Conservation (phyloP, 2,888 invertebrate genomes). For the Abrostola triplasia region DNA sequence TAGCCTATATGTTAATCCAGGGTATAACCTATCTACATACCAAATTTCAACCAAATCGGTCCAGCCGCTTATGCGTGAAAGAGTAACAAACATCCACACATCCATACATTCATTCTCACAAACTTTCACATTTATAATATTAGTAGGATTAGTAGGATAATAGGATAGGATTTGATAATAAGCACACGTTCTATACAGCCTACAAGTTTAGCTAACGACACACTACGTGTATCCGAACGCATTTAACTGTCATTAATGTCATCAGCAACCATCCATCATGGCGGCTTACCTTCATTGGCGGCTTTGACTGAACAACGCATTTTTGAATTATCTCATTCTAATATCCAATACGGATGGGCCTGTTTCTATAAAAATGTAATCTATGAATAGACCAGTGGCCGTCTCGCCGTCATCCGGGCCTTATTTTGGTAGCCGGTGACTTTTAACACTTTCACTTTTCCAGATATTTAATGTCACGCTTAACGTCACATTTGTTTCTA, state of each 20-base stretch:
- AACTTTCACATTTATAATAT: too few relatives aligned
- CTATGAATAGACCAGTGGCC: slow-evolving; percentile 20
- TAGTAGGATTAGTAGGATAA: too few relatives aligned
- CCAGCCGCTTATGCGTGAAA: too few relatives aligned
- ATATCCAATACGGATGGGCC: slow-evolving; percentile 35
- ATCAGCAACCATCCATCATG: slow-evolving; percentile 53
- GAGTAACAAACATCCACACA: too few relatives aligned
- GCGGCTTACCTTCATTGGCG: slow-evolving; percentile 54
- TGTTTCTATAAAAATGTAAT: slow-evolving; percentile 41
- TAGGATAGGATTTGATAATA: slow-evolving; percentile 36
- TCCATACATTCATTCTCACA: too few relatives aligned
- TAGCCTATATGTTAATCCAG: too few relatives aligned
- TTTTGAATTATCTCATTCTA: slow-evolving; percentile 56
- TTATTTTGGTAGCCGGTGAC: slow-evolving; percentile 5
- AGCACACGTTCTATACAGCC: slow-evolving; percentile 40
- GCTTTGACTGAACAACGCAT: slow-evolving; percentile 40
- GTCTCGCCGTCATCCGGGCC: background rate
- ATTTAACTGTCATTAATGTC: slow-evolving; percentile 59
- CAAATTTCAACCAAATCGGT: too few relatives aligned
- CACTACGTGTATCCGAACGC: slow-evolving; percentile 52
- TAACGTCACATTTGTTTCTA: background rate
- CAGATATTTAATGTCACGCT: background rate
- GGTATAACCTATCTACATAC: too few relatives aligned
- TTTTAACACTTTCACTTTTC: background rate
- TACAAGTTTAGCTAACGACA: slow-evolving; percentile 46